Evolutionary conservation across 2,797 vertebrate species (phyloP), one percentile per base, ranked within the genome.

Genomic region (Agapornis canus): DNA sequence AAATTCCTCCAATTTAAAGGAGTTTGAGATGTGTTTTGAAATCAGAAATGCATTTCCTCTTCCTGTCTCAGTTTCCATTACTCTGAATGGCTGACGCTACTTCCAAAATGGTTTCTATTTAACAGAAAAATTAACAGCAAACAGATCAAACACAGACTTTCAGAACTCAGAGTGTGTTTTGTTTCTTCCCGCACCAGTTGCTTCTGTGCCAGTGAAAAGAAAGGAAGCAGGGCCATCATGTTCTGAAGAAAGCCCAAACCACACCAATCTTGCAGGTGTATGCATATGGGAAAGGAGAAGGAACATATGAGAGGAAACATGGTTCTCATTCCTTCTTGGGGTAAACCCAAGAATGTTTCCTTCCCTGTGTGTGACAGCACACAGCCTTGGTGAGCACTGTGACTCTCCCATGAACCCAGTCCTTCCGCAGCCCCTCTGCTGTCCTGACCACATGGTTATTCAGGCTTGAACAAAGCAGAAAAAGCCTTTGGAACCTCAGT

Each of bases 1-100:
- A 78, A 94, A 94, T 95, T 92, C 86, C 45, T 95, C 47, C 48
- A 66, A 3, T 94, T 80, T 80, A 92, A 92, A 94, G 40, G 57
- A 80, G 57, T 45, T 89, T 64, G 84, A 92, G 68, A 32, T 65
- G 40, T 35, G 37, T 29, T 85, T 87, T 70, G 64, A 94, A 93
- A 85, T 16, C 25, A 84, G 26, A 87, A 89, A 80, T 77, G 11
- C 15, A 32, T 77, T 77, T 68, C 48, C 40, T 82, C 47, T 93
- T 84, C 81, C 70, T 82, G 54, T 27, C 39, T 72, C 14, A 16
- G 32, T 39, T 82, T 79, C 75, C 52, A 80, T 39, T 82, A n/a
- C 17, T 75, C 48, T 27, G 51, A 83, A 40, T 32, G 76, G 37
- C 32, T 76, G 70, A 63, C 79, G 22, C 32, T 61, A 35, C 65